phyloP scores from a whole-genome alignment of 1,140 invertebrate genomes.

The Lepidurus apus region DNA sequence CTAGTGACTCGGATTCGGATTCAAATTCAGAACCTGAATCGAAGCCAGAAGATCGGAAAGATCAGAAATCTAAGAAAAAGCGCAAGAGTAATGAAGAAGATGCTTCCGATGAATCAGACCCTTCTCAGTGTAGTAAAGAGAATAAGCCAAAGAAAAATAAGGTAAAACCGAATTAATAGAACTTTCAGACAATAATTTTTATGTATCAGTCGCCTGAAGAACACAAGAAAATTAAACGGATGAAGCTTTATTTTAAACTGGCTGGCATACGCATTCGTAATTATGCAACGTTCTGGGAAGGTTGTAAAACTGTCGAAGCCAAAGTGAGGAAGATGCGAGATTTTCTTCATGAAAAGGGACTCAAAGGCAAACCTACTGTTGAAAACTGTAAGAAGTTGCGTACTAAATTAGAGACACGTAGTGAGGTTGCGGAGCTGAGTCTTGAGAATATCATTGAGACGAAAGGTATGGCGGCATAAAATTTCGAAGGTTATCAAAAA shows the following conservation, averaged over 20 bases:
- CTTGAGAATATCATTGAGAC: slow-evolving; percentile 28
- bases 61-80: background rate
- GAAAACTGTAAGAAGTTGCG: slow-evolving; percentile 25
- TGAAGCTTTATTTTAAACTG: background rate
- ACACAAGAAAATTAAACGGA: background rate
- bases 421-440: slow-evolving; percentile 27
- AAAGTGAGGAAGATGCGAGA: slow-evolving; percentile 25
- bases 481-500: background rate
- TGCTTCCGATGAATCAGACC: background rate
- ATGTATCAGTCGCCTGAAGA: background rate
- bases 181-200: background rate
- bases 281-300: slow-evolving; percentile 28
- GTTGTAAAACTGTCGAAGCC: slow-evolving; percentile 22
- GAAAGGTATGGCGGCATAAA: background rate
- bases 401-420: slow-evolving; percentile 24
- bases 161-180: background rate
- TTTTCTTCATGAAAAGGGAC: slow-evolving; percentile 23
- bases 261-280: slow-evolving; percentile 27
- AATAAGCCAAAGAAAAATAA: background rate
- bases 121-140: background rate
- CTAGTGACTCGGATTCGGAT: no score
- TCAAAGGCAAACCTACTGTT: slow-evolving; percentile 31
- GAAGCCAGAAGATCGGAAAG: no score
- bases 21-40: no score
- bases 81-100: background rate